Evolutionary conservation across 2,113 vertebrate genomes (phyloP).

Genomic region (Pseudonaja textilis): DNA sequence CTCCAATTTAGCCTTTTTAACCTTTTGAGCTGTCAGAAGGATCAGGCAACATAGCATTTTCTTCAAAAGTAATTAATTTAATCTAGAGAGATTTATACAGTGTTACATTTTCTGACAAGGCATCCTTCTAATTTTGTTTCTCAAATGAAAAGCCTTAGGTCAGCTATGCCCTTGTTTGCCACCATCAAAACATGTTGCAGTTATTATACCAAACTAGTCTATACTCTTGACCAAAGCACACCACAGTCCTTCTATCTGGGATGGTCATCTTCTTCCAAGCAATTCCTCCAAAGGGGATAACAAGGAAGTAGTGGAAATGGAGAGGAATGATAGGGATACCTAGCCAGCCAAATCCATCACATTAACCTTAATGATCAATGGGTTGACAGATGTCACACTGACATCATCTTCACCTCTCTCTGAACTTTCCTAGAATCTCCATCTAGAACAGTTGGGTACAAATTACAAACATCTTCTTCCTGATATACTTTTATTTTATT

Average conservation of each 20-base stretch:
- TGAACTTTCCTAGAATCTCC: background rate
- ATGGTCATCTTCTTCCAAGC: background rate
- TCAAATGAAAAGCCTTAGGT: slow-evolving; percentile 20
- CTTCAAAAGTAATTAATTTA: slow-evolving; percentile 58
- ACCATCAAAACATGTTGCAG: background rate
- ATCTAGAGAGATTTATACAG: slow-evolving; percentile 35
- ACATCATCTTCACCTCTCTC: background rate
- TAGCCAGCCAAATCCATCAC: background rate
- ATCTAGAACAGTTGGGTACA: background rate
- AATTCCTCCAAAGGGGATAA: background rate
- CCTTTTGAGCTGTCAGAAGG: slow-evolving; percentile 50
- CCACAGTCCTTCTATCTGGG: background rate
- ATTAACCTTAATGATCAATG: background rate
- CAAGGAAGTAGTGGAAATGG: background rate
- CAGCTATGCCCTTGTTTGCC: background rate
- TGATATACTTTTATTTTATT: too few species aligned
- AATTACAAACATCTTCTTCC: background rate
- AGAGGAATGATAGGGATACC: background rate
- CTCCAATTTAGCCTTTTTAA: slow-evolving; percentile 39
- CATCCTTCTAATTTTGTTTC: slow-evolving; percentile 10
- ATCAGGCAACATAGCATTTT: slow-evolving; percentile 52
- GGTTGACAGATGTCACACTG: background rate
- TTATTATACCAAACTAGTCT: background rate
- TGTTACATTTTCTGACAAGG: slow-evolving; percentile 33
- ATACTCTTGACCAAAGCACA: background rate